Evolutionary conservation across 2,888 invertebrate genomes (phyloP).

Genomic region (Drosophila rellima): DNA sequence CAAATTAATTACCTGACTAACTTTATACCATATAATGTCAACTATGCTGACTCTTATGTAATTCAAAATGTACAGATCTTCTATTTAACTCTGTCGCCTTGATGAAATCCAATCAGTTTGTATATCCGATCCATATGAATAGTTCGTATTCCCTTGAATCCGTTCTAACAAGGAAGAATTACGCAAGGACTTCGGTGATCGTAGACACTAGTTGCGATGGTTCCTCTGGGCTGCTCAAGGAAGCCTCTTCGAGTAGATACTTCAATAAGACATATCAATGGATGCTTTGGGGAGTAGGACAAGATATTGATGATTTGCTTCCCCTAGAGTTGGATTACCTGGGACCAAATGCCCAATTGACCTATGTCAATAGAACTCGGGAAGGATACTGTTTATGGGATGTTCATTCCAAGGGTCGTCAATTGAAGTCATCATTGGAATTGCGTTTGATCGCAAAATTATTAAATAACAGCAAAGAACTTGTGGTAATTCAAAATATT

Average conservation of each 20-base stretch:
- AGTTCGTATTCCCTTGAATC: conserved; percentile 42
- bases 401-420: conserved; percentile 83
- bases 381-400: conserved; percentile 72
- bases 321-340: conserved; percentile 63
- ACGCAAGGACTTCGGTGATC: conserved; percentile 71
- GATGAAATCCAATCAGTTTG: conserved; percentile 61
- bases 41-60: neutral
- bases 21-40: neutral
- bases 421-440: conserved; percentile 72
- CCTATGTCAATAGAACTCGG: conserved; percentile 65
- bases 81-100: conserved; percentile 32
- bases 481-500: conserved; percentile 54
- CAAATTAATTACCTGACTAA: neutral
- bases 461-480: conserved; percentile 11
- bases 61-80: conserved; percentile 40
- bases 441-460: conserved; percentile 59
- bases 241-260: conserved; percentile 66
- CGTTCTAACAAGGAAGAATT: conserved; percentile 57
- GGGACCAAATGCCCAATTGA: conserved; percentile 83
- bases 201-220: conserved; percentile 71
- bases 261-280: conserved; percentile 84
- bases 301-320: conserved; percentile 51
- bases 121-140: conserved; percentile 55
- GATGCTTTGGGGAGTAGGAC: conserved; percentile 75
- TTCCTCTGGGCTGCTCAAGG: conserved; percentile 45